Base-by-base conservation (phyloP, 53 echinoderm and acorn worm genomes). In the Holothuria scabra region DNA sequence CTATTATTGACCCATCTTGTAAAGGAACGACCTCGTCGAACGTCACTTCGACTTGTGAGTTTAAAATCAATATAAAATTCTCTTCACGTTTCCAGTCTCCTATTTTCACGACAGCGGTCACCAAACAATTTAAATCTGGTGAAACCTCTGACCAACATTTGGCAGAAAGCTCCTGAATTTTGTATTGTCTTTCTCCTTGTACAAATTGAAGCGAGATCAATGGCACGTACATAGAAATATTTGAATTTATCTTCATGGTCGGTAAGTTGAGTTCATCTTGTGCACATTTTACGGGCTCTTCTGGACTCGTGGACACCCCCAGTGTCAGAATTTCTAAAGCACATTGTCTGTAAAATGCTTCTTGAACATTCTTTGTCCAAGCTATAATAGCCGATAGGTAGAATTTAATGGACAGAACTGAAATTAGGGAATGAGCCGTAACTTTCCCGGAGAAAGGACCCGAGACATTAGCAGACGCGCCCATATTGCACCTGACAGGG, bases 261-360 rank as follows among this genome's bases (percentile, higher is more conserved):
- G 48, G 14, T 48, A 48, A 48, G 14, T 16, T 33, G 12, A 68
- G 18, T 30, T 68, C 68, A 8, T 48, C 48, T 1, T 48, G 14
- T 48, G 1, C 48, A 48, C 48, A 48, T 13, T 48, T 13, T 1
- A 12, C 48, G 14, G 48, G 48, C 14, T 10, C 11, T 48, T 12
- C 48, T 10, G 9, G 48, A 13, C 11, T 48, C 12, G 12, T 10
- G 11, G 48, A 48, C 48, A 3, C 48, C 1, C 48, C 48, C 12
- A 48, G 12, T 13, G 38, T 35, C 28, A 68, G 33, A 33, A 68
- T 38, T 0, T 20, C 12, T 32, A 33, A 12, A 10, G 34, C 68
- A 32, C 68, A 68, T 28, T 68, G 12, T 10, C 35, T 18, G 34
- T 68, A 68, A 68, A 68, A 68, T 33, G 68, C 12, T 68, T 68